Evolutionary conservation across 1,140 invertebrate genomes (phyloP).

Genomic region (Caerostris darwini): DNA sequence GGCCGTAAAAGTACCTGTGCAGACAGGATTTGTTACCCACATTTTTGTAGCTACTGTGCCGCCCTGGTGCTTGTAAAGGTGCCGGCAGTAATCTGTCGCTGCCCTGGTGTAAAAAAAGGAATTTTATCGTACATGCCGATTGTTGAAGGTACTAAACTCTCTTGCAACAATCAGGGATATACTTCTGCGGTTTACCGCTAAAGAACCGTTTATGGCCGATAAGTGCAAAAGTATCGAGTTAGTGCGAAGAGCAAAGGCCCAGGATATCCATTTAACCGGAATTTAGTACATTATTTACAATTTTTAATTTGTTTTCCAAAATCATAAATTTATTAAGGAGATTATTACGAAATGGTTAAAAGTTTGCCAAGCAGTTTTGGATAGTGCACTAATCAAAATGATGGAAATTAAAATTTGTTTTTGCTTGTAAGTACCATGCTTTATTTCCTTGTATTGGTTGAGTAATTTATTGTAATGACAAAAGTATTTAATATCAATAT

Average conservation of each 20-base stretch:
- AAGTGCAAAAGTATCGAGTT: not conserved
- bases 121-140: constrained; percentile 14
- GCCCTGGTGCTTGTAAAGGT: not conserved
- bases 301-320: too few relatives aligned
- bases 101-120: not conserved
- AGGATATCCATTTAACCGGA: too few relatives aligned
- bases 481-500: too few relatives aligned
- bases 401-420: too few relatives aligned
- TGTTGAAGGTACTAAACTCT: constrained; percentile 9
- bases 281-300: too few relatives aligned
- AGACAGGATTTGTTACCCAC: not conserved
- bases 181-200: not conserved
- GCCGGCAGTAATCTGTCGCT: not conserved
- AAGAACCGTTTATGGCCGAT: not conserved
- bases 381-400: too few relatives aligned
- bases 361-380: too few relatives aligned
- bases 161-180: not conserved
- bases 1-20: constrained; percentile 21
- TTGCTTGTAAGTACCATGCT: too few relatives aligned
- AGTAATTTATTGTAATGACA: too few relatives aligned
- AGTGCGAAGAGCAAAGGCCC: not conserved
- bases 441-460: too few relatives aligned
- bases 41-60: not conserved
- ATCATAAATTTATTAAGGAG: too few relatives aligned
- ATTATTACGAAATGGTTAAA: too few relatives aligned